Conservation (phyloP, 2,797 vertebrate genomes). For the Girardinus metallicus region DNA sequence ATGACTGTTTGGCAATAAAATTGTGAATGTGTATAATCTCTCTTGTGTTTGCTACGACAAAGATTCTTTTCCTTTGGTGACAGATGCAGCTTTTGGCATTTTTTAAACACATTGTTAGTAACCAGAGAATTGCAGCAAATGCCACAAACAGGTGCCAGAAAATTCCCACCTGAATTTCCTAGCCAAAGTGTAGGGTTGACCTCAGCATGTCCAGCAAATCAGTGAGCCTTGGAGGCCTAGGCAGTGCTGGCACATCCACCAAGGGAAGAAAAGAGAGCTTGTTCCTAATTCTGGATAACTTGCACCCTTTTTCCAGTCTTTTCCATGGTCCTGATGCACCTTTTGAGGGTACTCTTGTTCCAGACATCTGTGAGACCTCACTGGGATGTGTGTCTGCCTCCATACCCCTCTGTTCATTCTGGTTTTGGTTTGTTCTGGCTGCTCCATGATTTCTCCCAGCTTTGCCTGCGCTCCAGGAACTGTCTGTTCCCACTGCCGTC, state of each 20-base stretch:
- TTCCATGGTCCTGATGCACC: not conserved
- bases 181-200: slow-evolving; percentile 96
- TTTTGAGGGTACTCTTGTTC: slow-evolving; percentile 21
- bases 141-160: slow-evolving; percentile 87
- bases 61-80: slow-evolving; percentile 3
- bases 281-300: not conserved
- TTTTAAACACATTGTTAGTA: not conserved
- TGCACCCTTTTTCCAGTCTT: not conserved
- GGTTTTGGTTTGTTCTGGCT: slow-evolving; percentile 85
- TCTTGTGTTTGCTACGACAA: slow-evolving; percentile 28
- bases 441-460: slow-evolving; percentile 91
- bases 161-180: slow-evolving; percentile 86
- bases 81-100: not conserved
- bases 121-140: slow-evolving; percentile 67
- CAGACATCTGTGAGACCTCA: slow-evolving; percentile 8
- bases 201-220: slow-evolving; percentile 90
- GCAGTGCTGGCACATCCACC: slow-evolving; percentile 88
- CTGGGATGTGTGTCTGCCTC: slow-evolving; percentile 14
- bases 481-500: slow-evolving; percentile 67
- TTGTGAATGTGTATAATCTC: slow-evolving; percentile 69
- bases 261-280: slow-evolving; percentile 91
- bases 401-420: slow-evolving; percentile 64
- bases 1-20: slow-evolving; percentile 86
- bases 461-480: slow-evolving; percentile 81
- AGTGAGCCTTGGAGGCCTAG: slow-evolving; percentile 85